Evolutionary conservation across 2,888 invertebrate species (phyloP), one percentile per base, ranked within the genome.

Genomic region (Halocaridina rubra): DNA sequence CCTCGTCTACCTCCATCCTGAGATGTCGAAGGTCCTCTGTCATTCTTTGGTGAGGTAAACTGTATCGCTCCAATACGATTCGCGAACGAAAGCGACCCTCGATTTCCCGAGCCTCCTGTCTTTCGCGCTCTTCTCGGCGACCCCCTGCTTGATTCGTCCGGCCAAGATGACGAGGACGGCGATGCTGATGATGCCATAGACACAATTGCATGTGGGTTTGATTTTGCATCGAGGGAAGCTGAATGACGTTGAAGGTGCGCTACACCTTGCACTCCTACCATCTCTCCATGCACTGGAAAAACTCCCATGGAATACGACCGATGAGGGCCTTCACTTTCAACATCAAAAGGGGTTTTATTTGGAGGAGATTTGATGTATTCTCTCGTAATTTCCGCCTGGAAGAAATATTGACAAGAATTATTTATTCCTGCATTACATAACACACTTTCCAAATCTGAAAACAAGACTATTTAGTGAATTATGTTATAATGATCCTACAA

Each of bases 341-440:
- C 79, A 75, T 84, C 84, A 79, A 59, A 74, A 19, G 67, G 29
- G n/a, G 84, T 79, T 79, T 79, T 84, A 74, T 84, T 84, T 53
- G 84, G 64, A 33, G 84, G 84, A 74, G 84, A 74, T 67, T 79
- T 84, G 74, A 84, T 84, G 75, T 30, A 84, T 39, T 75, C 84
- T 29, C 84, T 77, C 24, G 19, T 72, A 61, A 53, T 71, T 53
- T 82, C 80, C 61, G 76, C 61, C 22, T 80, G n/a, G n/a, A n/a
- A n/a, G n/a, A n/a, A n/a, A n/a, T n/a, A n/a, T n/a, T n/a, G n/a
- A n/a, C n/a, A n/a, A n/a, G n/a, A n/a, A n/a, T n/a, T n/a, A n/a
- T 22, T 22, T 57, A 22, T 8, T 19, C n/a, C n/a, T 57, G 8
- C 19, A 57, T 10, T n/a, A 57, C n/a, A 57, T 57, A 22, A 57